Evolutionary conservation across 2,797 vertebrate genomes (phyloP).

Genomic region (Chlorospingus semifuscus): DNA sequence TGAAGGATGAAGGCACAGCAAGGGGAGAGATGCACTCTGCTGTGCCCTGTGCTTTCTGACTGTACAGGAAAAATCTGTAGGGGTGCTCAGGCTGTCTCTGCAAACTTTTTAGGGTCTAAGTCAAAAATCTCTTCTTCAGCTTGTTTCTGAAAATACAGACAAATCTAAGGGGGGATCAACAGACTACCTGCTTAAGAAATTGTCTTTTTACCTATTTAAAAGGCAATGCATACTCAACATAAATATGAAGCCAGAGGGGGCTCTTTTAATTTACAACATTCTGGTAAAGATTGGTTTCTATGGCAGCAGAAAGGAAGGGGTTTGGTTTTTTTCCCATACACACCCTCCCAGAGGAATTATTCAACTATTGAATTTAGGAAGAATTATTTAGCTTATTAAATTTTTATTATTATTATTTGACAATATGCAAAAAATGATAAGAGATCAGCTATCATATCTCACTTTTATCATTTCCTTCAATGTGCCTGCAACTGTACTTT

Average conservation of each 20-base stretch:
- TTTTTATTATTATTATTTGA: conserved; percentile 29
- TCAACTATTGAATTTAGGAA: conserved; percentile 50
- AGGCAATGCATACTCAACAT: conserved; percentile 1
- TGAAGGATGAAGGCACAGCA: neutral
- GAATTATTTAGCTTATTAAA: conserved; percentile 38
- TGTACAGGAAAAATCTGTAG: neutral
- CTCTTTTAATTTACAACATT: conserved; percentile 45
- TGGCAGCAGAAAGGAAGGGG: conserved; percentile 32
- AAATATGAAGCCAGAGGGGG: conserved; percentile 31
- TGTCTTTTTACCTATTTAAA: conserved; percentile 32
- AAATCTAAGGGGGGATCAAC: neutral
- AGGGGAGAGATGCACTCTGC: neutral
- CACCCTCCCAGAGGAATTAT: neutral
- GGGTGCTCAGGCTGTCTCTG: neutral
- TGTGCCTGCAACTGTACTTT: neutral
- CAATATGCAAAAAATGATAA: neutral
- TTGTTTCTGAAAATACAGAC: neutral
- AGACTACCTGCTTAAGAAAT: neutral
- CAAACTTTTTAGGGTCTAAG: neutral
- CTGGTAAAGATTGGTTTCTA: conserved; percentile 61
- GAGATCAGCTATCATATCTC: neutral
- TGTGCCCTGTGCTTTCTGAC: neutral
- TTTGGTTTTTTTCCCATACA: neutral
- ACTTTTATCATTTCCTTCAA: neutral
- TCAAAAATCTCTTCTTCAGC: neutral